phyloP scores from a whole-genome alignment of 23 tunicate species.

The Ascidia mentula region DNA sequence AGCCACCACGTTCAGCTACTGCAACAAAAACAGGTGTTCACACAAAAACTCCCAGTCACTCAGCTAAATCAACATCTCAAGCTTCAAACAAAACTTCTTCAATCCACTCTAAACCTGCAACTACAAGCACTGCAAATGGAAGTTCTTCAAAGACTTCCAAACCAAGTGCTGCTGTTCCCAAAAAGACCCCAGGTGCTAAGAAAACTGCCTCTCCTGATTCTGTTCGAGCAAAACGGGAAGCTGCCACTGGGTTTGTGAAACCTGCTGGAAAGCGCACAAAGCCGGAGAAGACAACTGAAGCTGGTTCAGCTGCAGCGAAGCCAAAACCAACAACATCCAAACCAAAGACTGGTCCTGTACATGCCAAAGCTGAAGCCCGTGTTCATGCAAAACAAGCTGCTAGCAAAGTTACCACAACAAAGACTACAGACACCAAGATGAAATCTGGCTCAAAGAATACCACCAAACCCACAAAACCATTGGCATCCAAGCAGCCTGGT shows the following conservation, averaged over 20 bases:
- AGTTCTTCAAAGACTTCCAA: not conserved
- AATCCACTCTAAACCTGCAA: not conserved
- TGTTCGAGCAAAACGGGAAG: conserved; percentile 38
- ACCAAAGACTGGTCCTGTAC: conserved; percentile 31
- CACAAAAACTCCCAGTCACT: not conserved
- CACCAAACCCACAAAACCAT: not conserved
- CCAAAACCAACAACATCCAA: conserved; percentile 24
- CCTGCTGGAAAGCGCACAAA: conserved; percentile 58
- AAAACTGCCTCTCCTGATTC: not conserved
- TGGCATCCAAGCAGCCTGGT: not conserved
- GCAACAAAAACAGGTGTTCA: not conserved
- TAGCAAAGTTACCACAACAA: conserved; percentile 20
- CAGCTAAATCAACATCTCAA: not conserved
- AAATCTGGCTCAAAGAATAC: not conserved
- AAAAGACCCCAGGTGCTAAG: conserved; percentile 13
- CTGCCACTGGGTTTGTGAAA: conserved; percentile 14
- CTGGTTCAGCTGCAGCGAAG: conserved; percentile 25
- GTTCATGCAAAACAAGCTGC: conserved; percentile 22
- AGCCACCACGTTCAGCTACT: not conserved
- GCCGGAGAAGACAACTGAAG: conserved; percentile 22
- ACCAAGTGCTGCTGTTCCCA: not conserved
- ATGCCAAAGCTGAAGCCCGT: conserved; percentile 32
- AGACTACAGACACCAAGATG: conserved; percentile 4
- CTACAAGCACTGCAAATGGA: not conserved
- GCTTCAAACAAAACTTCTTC: not conserved